phyloP scores from a whole-genome alignment of 2,888 invertebrate genomes.

The Caenorhabditis sp. region DNA sequence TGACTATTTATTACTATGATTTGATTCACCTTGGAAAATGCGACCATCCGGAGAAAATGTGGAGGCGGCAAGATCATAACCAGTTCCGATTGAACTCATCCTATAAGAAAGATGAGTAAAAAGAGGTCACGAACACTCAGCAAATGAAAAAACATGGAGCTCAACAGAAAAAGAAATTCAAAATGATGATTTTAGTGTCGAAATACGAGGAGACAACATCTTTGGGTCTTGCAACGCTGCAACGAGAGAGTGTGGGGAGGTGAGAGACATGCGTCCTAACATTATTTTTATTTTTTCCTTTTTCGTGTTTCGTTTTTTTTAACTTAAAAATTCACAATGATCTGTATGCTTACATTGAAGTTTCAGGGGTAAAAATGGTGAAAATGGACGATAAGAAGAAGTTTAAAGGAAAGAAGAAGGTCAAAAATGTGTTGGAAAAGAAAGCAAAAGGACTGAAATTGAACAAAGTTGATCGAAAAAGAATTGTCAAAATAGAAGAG shows the following conservation, averaged over 20 bases:
- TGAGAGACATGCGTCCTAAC: slow-evolving; percentile 31
- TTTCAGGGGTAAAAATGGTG: slow-evolving; percentile 29
- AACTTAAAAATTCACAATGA: neutral
- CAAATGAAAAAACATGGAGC: neutral
- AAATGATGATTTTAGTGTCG: slow-evolving; percentile 40
- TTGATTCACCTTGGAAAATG: slow-evolving; percentile 85
- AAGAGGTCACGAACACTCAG: no score
- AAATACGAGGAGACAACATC: slow-evolving; percentile 13
- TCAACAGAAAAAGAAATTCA: slow-evolving; percentile 8
- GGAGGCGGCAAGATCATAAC: slow-evolving; percentile 98
- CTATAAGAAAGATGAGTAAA: no score
- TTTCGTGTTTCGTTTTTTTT: slow-evolving; percentile 12
- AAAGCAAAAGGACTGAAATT: slow-evolving; percentile 55
- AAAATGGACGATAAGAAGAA: slow-evolving; percentile 35
- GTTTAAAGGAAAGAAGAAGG: slow-evolving; percentile 51
- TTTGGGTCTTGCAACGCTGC: slow-evolving; percentile 20
- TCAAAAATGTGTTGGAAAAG: slow-evolving; percentile 53
- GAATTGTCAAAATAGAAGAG: slow-evolving; percentile 49
- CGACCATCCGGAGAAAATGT: slow-evolving; percentile 99
- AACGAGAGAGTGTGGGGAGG: slow-evolving; percentile 9
- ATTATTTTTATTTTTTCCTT: slow-evolving; percentile 11
- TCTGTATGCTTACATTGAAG: neutral
- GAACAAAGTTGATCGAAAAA: slow-evolving; percentile 52
- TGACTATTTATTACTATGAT: neutral
- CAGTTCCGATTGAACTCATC: slow-evolving; percentile 95